Evolutionary conservation across 2,797 vertebrate genomes (phyloP), one percentile per base, ranked within the genome.

Genomic region (Sebastes paucispinis): DNA sequence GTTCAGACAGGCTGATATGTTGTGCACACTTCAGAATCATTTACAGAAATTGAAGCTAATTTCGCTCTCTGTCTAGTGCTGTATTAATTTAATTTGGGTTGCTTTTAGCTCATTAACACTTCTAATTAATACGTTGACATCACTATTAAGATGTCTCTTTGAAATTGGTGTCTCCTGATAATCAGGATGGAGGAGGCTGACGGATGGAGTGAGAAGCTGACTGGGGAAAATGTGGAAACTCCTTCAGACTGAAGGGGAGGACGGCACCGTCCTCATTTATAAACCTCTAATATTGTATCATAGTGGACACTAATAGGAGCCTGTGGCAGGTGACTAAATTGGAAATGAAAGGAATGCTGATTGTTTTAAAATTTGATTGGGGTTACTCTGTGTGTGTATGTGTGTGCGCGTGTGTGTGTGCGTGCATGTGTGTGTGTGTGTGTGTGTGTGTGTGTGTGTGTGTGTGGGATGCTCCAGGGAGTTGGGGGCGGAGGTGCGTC

Each of bases 111-210:
- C 98, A 99, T 99, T 99, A 99, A 99, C 98, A 99, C 98, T 97
- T 99, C 98, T 99, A 99, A 99, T 99, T 99, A 99, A 99, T 99
- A 99, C 97, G 97, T 98, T 98, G 98, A 99, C 98, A 99, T 98
- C 97, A 97, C 98, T 98, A 99, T 99, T 99, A 99, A 99, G 98
- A 99, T 98, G 98, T 99, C 98, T 98, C 97, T 99, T 98, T 98
- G 98, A 99, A 99, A 99, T 97, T 97, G 97, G 96, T 96, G 97
- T 99, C 98, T 99, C 98, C 95, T 98, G 98, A 98, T 99, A 98
- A 99, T 98, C 98, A 97, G 98, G 97, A 98, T 96, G 97, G 97
- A 98, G 88, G 96, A 97, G 97, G 97, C 97, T 97, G 98, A 97
- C 96, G 97, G 97, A 96, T 97, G 95, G 95, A 96, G 96, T 94